A percentile compares a stretch with the other conserved stretches of the same genome.
phyloP scores from a whole-genome alignment of 1,140 invertebrate genomes.

The Caenorhabditis remanei region DNA sequence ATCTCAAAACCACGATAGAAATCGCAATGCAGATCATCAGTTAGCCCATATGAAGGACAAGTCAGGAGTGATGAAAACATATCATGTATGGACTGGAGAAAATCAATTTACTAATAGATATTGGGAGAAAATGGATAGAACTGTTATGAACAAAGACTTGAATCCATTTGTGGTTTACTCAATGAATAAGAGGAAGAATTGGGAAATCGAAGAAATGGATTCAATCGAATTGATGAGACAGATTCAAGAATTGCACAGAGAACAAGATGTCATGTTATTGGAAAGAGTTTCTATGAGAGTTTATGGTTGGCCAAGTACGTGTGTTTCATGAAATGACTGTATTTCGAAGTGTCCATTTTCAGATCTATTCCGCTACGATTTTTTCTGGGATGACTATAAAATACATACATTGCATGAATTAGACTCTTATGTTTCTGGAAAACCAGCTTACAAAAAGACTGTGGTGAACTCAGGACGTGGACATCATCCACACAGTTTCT shows the following conservation, averaged over 20 bases:
- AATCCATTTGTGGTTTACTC: conserved; percentile 30
- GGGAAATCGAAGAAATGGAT: not conserved
- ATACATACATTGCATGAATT: conserved; percentile 10
- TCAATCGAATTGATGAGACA: not conserved
- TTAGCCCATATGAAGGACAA: conserved; percentile 20
- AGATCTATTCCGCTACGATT: not conserved
- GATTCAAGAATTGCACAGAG: conserved; percentile 13
- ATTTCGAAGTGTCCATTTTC: not conserved
- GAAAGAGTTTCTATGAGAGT: conserved; percentile 27
- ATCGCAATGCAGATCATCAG: not conserved
- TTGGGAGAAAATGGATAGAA: conserved; percentile 14
- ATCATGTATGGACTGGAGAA: conserved; percentile 29
- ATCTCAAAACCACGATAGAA: conserved; percentile 27
- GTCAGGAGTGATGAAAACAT: conserved; percentile 22
- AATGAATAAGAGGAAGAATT: conserved; percentile 43
- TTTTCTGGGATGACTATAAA: conserved; percentile 2
- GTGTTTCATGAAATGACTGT: not conserved
- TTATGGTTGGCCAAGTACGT: not conserved
- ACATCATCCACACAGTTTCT: not conserved
- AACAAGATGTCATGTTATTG: conserved; percentile 22
- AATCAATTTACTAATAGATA: conserved; percentile 37
- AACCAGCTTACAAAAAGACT: conserved; percentile 4
- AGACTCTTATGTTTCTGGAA: conserved; percentile 13
- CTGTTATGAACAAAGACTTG: conserved; percentile 23
- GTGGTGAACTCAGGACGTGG: not conserved